phyloP scores from a whole-genome alignment of 1,140 invertebrate genomes.

The Atta texana region DNA sequence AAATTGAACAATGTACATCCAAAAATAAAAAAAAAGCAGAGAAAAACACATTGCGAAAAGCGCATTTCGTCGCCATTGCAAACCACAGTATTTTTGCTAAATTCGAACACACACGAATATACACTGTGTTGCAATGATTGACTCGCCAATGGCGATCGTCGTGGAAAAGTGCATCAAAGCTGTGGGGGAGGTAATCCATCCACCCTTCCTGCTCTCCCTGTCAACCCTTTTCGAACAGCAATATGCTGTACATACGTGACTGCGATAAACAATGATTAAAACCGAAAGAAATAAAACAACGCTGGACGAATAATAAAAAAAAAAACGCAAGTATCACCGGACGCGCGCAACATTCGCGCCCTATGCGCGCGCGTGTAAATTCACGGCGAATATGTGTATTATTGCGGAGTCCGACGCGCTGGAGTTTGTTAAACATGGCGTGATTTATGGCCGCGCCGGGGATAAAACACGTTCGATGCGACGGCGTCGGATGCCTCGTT shows the following conservation, averaged over 20 bases:
- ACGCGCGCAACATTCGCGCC: conserved; percentile 39
- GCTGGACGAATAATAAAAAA: conserved; percentile 34
- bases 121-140: conserved; percentile 45
- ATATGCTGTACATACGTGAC: conserved; percentile 31
- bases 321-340: conserved; percentile 5
- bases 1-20: conserved; percentile 45
- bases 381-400: conserved; percentile 71
- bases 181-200: conserved; percentile 44
- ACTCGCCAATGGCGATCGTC: conserved; percentile 61
- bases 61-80: conserved; percentile 44
- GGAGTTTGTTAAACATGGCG: conserved; percentile 71
- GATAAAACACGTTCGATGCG: conserved; percentile 73
- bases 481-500: conserved; percentile 52
- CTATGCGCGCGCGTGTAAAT: conserved; percentile 60
- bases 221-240: conserved; percentile 20
- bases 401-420: conserved; percentile 49
- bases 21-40: conserved; percentile 19
- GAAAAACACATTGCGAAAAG: conserved; percentile 46
- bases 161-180: conserved; percentile 51
- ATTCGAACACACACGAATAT: conserved; percentile 25
- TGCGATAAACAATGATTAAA: conserved; percentile 74
- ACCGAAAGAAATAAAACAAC: conserved; percentile 15
- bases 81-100: conserved; percentile 47
- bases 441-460: conserved; percentile 69
- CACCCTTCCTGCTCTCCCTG: neutral